Conservation (phyloP, 2,888 invertebrate genomes). For the Drosophila algonquin region DNA sequence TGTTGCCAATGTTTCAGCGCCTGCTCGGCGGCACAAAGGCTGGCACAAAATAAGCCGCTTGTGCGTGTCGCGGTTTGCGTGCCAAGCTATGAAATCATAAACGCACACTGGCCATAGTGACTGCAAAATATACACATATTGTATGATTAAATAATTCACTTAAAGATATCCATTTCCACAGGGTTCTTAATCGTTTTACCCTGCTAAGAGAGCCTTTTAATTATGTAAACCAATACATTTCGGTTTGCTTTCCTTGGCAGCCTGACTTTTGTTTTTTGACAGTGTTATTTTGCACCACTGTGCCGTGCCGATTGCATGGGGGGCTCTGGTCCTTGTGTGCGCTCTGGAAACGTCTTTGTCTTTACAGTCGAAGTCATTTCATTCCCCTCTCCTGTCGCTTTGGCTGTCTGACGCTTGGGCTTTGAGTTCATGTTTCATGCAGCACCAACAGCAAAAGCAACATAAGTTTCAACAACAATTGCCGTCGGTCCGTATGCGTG, state of each 20-base stretch:
- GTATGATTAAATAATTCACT: no score
- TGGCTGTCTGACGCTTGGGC: constrained; percentile 46
- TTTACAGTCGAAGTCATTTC: constrained; percentile 48
- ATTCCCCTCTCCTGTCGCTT: constrained; percentile 1
- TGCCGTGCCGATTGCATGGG: constrained; percentile 9
- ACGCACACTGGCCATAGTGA: constrained; percentile 26
- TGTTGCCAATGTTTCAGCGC: constrained; percentile 51
- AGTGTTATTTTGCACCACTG: constrained; percentile 4
- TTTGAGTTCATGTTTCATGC: constrained; percentile 74
- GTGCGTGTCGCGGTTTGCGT: constrained; percentile 62
- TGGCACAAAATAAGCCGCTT: constrained; percentile 52
- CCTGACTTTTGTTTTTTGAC: neutral
- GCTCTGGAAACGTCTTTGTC: constrained; percentile 56
- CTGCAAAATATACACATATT: no score
- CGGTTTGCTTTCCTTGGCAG: neutral
- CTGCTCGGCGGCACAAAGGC: neutral
- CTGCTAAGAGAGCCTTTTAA: neutral
- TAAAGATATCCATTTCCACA: no score
- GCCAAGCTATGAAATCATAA: constrained; percentile 49
- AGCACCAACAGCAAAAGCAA: constrained; percentile 37
- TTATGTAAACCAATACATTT: neutral
- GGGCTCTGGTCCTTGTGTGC: constrained; percentile 12
- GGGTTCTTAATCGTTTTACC: neutral
- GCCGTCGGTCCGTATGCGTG: constrained; percentile 54
- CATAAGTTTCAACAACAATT: constrained; percentile 43